Evolutionary conservation across 2,888 invertebrate species (phyloP).

Genomic region (Dryobotodes eremita): DNA sequence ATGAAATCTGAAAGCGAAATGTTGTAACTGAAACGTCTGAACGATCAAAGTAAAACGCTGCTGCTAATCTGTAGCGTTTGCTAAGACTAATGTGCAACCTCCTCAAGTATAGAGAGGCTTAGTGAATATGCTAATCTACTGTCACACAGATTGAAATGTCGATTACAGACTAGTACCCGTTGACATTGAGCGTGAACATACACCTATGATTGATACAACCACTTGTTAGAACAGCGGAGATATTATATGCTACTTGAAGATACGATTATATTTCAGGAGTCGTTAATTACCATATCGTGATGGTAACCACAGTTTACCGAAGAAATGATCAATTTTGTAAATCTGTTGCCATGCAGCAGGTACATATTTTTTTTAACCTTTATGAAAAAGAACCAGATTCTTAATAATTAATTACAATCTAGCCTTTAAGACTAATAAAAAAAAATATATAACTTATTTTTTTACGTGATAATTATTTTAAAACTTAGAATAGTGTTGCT

Average conservation of each 20-base stretch:
- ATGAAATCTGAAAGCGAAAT: background rate
- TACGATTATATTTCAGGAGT: conserved; percentile 19
- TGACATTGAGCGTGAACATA: conserved; percentile 60
- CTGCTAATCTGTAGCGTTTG: background rate
- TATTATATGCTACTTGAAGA: conserved; percentile 54
- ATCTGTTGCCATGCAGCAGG: background rate
- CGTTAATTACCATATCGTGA: background rate
- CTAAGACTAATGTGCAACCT: conserved; percentile 29
- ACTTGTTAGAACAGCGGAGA: conserved; percentile 7
- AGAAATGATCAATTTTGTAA: too few species aligned
- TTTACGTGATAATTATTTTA: too few species aligned
- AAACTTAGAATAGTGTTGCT: too few species aligned
- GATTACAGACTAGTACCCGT: conserved; percentile 55
- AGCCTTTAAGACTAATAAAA: too few species aligned
- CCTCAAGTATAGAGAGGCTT: conserved; percentile 49
- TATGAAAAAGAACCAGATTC: too few species aligned
- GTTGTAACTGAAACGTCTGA: background rate
- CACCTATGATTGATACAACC: conserved; percentile 37
- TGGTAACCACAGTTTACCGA: background rate
- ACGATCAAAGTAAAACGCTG: background rate
- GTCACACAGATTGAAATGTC: conserved; percentile 66
- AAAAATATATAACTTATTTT: too few species aligned
- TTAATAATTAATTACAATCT: too few species aligned
- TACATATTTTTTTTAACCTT: too few species aligned
- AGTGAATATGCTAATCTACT: conserved; percentile 59